Conservation (phyloP, 2,888 invertebrate species). For the Melanostoma mellinum region DNA sequence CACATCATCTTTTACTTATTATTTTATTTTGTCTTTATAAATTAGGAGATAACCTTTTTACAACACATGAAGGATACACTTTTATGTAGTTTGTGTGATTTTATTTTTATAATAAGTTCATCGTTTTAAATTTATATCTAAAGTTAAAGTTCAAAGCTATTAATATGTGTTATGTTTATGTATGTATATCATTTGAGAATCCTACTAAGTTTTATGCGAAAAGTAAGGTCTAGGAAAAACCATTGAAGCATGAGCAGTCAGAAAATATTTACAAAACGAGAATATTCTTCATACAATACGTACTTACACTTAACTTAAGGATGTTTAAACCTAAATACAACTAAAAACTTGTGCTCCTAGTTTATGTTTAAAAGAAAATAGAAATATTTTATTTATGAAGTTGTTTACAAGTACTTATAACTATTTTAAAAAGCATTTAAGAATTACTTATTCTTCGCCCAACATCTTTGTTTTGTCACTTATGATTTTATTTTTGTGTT, state of each 20-base stretch:
- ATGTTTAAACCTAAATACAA: constrained; percentile 3
- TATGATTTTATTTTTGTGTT: constrained; percentile 17
- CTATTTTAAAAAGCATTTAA: constrained; percentile 8
- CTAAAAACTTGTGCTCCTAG: background rate
- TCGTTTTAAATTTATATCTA: constrained; percentile 60
- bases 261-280: constrained; percentile 60
- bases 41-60: constrained; percentile 57
- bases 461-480: constrained; percentile 28
- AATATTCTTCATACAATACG: background rate
- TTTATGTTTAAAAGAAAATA: constrained; percentile 10
- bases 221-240: constrained; percentile 38
- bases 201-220: constrained; percentile 47
- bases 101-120: constrained; percentile 52
- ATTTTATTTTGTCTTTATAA: constrained; percentile 56
- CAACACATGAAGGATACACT: constrained; percentile 69
- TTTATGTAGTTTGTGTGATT: constrained; percentile 51
- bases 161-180: constrained; percentile 44
- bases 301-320: background rate
- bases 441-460: constrained; percentile 5
- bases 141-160: constrained; percentile 63
- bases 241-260: constrained; percentile 17
- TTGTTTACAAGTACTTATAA: constrained; percentile 56
- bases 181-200: constrained; percentile 22
- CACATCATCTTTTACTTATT: constrained; percentile 34
- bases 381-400: constrained; percentile 19